Evolutionary conservation across 2,797 vertebrate genomes (phyloP).

Genomic region (Euthynnus affinis): DNA sequence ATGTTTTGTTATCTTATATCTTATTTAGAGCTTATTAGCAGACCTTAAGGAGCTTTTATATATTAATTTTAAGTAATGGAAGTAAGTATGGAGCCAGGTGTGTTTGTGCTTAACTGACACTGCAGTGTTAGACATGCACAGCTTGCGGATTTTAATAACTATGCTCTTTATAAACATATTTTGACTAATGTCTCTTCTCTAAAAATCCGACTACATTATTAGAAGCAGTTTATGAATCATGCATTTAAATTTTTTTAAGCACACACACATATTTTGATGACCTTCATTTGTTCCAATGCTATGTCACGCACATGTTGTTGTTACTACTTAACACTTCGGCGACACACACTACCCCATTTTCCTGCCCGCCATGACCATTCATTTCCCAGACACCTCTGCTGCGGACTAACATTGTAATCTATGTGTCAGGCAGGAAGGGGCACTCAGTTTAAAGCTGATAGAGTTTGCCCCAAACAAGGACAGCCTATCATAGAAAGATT

Average conservation of each 20-base stretch:
- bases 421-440: constrained; percentile 79
- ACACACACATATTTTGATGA: constrained; percentile 60
- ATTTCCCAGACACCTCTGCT: constrained; percentile 74
- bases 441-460: constrained; percentile 83
- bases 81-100: neutral
- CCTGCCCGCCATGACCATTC: constrained; percentile 68
- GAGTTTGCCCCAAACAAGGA: constrained; percentile 86
- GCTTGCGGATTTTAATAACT: constrained; percentile 10
- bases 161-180: neutral
- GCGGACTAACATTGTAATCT: constrained; percentile 80
- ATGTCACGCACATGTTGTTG: constrained; percentile 58
- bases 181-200: constrained; percentile 6
- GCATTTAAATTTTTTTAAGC: constrained; percentile 43
- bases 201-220: neutral
- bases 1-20: neutral
- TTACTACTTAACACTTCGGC: constrained; percentile 75
- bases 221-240: constrained; percentile 15
- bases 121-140: neutral
- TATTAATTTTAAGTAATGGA: neutral
- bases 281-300: constrained; percentile 71
- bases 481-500: constrained; percentile 85
- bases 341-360: constrained; percentile 67
- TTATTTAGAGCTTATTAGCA: neutral
- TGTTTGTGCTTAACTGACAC: neutral
- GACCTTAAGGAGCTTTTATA: neutral